phyloP scores from a whole-genome alignment of 2,888 invertebrate species.

The Cosmia pyralina region DNA sequence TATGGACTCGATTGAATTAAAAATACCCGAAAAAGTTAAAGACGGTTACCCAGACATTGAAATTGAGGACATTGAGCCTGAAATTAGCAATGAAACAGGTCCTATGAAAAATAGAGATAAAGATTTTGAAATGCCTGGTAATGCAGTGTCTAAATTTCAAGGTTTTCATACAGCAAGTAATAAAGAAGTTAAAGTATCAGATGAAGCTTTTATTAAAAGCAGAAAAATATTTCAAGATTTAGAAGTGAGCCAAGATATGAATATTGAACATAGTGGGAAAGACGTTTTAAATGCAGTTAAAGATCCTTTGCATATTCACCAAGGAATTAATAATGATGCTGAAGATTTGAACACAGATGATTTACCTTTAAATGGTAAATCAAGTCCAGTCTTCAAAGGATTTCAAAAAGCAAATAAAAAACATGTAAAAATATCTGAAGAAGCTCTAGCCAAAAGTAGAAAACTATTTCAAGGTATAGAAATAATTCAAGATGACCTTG shows the following conservation, averaged over 20 bases:
- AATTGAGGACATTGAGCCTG: background rate
- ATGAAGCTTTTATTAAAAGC: conserved; percentile 73
- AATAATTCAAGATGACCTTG: conserved; percentile 26
- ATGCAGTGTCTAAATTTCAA: conserved; percentile 29
- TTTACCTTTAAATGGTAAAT: background rate
- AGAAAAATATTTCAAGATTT: conserved; percentile 67
- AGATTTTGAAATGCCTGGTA: conserved; percentile 20
- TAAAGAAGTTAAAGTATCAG: conserved; percentile 68
- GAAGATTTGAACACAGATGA: background rate
- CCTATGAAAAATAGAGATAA: background rate
- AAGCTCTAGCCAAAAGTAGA: conserved; percentile 75
- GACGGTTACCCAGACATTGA: conserved; percentile 17
- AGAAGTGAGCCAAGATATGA: conserved; percentile 24
- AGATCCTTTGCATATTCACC: background rate
- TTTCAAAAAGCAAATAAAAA: conserved; percentile 79
- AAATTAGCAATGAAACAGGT: background rate
- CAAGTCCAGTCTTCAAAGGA: conserved; percentile 55
- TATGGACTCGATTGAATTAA: conserved; percentile 54
- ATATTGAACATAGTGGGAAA: background rate
- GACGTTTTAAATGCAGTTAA: background rate
- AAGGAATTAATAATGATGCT: background rate
- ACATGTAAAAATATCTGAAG: conserved; percentile 72
- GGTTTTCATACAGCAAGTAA: conserved; percentile 80
- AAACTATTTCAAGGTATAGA: conserved; percentile 70
- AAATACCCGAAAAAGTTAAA: background rate